Conservation (phyloP, 35 echinoderm and acorn worm genomes). For the Apostichopus parvimensis region DNA sequence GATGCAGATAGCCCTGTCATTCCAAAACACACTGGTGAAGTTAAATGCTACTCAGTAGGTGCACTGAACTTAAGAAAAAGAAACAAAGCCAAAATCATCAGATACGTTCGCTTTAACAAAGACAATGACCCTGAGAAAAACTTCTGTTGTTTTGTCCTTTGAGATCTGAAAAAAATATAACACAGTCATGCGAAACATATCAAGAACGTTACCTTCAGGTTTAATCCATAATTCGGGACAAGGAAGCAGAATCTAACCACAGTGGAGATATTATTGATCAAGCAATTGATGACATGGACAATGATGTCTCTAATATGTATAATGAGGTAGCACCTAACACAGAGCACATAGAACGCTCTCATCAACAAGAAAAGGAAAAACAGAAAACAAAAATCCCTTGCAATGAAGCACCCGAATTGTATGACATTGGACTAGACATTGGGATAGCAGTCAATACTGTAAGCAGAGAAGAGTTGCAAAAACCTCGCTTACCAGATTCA, state of each 20-base stretch:
- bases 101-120: too few species aligned
- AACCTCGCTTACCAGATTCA: constrained; percentile 29
- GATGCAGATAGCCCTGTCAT: not conserved
- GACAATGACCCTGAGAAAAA: too few species aligned
- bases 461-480: constrained; percentile 24
- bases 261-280: not conserved
- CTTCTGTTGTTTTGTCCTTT: too few species aligned
- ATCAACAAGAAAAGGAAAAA: not conserved
- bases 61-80: too few species aligned
- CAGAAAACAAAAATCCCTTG: not conserved
- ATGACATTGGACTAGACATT: constrained; percentile 29
- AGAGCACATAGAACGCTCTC: constrained; percentile 27
- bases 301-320: not conserved
- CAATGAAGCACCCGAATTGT: not conserved
- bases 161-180: too few species aligned
- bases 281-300: constrained; percentile 22
- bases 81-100: too few species aligned
- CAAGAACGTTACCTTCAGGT: not conserved
- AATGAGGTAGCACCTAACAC: constrained; percentile 40
- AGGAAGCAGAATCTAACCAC: not conserved
- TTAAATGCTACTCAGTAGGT: not conserved
- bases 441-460: constrained; percentile 17
- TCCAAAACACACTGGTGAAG: not conserved
- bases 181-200: too few species aligned
- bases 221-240: not conserved